Evolutionary conservation across 2,888 invertebrate species (phyloP).

Genomic region (Ormia ochracea): DNA sequence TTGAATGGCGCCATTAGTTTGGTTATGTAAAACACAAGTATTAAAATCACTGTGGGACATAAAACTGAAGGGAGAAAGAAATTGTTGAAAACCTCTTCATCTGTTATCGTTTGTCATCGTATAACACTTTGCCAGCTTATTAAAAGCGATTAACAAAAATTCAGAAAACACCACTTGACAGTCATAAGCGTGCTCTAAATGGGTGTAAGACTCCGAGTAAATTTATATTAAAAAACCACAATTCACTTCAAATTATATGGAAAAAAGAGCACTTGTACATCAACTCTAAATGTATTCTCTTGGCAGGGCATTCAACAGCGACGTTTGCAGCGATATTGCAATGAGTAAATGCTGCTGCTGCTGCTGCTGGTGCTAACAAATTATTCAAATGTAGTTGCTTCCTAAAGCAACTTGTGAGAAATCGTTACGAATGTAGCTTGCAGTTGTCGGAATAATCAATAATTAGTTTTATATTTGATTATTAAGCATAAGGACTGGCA

Average conservation of each 20-base stretch:
- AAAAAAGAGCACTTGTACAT: no score
- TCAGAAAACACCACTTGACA: conserved; percentile 49
- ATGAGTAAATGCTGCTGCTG: no score
- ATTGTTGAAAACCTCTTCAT: neutral
- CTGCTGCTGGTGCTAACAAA: no score
- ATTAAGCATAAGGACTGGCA: no score
- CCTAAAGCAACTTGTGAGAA: no score
- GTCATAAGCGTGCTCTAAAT: conserved; percentile 29
- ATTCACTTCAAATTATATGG: conserved; percentile 8
- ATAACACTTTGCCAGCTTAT: conserved; percentile 31
- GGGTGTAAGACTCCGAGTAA: neutral
- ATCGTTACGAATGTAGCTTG: no score
- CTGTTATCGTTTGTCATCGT: neutral
- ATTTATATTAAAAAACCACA: conserved; percentile 18
- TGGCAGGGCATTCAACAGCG: no score
- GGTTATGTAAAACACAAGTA: neutral
- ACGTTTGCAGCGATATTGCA: no score
- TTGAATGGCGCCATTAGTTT: conserved; percentile 23
- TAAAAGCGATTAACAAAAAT: conserved; percentile 42
- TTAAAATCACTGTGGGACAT: neutral
- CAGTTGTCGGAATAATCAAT: no score
- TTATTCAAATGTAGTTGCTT: no score
- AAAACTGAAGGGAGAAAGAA: neutral
- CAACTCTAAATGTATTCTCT: no score
- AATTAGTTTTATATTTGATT: no score